These are phyloP conservation scores for Liopterus haemorrhoidalis DNA, from an alignment of 2,888 invertebrate genomes.

Conservation along the genomic window DNA sequence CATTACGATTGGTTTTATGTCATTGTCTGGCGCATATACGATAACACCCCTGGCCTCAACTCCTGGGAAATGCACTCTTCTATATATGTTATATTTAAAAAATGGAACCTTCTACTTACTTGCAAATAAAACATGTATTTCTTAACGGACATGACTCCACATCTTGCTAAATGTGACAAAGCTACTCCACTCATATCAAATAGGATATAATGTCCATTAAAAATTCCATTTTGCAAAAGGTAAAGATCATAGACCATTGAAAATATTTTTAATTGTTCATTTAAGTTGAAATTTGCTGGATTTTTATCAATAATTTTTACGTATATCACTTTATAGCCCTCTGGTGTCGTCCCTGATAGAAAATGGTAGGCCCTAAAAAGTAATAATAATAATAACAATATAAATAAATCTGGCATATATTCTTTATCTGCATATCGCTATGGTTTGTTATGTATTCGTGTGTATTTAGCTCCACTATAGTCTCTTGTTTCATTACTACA, in stretches of 20 bases:
- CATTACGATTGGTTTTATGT: too few relatives aligned
- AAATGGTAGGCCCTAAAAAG: too few relatives aligned
- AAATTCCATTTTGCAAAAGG: constrained; percentile 50
- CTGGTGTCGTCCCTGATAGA: constrained; percentile 35
- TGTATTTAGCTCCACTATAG: too few relatives aligned
- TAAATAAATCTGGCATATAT: too few relatives aligned
- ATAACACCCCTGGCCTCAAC: too few relatives aligned
- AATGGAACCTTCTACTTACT: constrained; percentile 43
- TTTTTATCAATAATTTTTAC: constrained; percentile 36
- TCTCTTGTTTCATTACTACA: too few relatives aligned
- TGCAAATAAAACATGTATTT: constrained; percentile 64
- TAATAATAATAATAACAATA: too few relatives aligned
- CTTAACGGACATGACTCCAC: constrained; percentile 59
- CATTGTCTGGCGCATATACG: too few relatives aligned
- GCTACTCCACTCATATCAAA: constrained; percentile 58
- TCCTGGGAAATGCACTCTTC: too few relatives aligned
- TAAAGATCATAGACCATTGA: constrained; percentile 44
- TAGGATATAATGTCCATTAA: constrained; percentile 55
- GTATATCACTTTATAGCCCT: constrained; percentile 39
- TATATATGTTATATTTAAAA: too few relatives aligned
- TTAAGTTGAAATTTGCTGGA: constrained; percentile 38
- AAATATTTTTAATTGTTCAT: constrained; percentile 37
- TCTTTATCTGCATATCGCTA: too few relatives aligned
- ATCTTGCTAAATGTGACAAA: constrained; percentile 57
- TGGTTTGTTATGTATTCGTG: too few relatives aligned